Evolutionary conservation across 2,797 vertebrate genomes (phyloP).

Genomic region (Loriculus beryllinus): DNA sequence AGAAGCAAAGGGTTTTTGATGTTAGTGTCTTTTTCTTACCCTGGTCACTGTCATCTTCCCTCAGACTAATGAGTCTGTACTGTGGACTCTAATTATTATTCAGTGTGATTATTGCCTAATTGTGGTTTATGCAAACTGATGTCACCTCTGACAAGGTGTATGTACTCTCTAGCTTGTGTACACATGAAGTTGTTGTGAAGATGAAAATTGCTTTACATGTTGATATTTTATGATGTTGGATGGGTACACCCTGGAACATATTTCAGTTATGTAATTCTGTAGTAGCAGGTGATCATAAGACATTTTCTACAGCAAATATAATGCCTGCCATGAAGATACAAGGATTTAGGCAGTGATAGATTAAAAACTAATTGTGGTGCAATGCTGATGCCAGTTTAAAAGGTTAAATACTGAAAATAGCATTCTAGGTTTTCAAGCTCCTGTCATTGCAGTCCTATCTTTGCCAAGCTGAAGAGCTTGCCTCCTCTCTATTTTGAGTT

Average conservation of each 20-base stretch:
- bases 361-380: constrained; percentile 24
- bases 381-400: constrained; percentile 9
- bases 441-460: background rate
- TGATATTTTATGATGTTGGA: background rate
- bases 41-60: background rate
- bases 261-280: background rate
- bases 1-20: background rate
- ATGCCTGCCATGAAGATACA: background rate
- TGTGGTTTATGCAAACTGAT: background rate
- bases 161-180: background rate
- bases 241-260: background rate
- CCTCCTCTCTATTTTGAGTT: background rate
- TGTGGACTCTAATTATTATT: background rate
- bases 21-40: background rate
- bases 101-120: background rate
- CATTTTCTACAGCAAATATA: background rate
- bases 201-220: background rate
- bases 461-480: background rate
- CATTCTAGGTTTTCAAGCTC: background rate
- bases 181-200: background rate
- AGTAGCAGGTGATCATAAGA: background rate
- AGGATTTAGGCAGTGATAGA: background rate
- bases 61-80: background rate
- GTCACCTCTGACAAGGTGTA: background rate
- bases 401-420: constrained; percentile 1